Conservation (phyloP, 1,140 invertebrate species). For the Daktulosphaira vitifoliae region DNA sequence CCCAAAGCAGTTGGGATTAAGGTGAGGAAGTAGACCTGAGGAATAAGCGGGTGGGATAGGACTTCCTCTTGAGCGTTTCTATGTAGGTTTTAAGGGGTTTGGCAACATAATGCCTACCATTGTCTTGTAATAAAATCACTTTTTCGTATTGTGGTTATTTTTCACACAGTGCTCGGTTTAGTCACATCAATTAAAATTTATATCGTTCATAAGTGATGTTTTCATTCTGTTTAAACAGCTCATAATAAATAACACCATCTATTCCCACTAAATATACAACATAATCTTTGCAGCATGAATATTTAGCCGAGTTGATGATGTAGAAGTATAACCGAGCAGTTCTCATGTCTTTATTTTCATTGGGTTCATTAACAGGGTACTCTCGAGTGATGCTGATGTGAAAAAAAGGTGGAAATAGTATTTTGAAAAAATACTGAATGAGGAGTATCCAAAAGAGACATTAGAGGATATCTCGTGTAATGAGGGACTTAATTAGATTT, state of each 20-base stretch:
- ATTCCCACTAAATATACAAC: not conserved
- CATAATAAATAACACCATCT: not conserved
- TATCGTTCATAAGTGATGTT: not conserved
- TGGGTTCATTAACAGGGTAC: too few relatives aligned
- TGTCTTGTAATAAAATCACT: not conserved
- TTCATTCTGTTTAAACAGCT: not conserved
- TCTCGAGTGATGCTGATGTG: too few relatives aligned
- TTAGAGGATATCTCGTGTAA: too few relatives aligned
- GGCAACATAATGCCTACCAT: not conserved
- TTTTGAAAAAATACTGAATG: too few relatives aligned
- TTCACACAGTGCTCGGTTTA: constrained; percentile 34
- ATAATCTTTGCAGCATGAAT: not conserved
- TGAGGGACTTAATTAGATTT: too few relatives aligned
- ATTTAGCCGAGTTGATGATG: too few relatives aligned
- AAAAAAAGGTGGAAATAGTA: too few relatives aligned
- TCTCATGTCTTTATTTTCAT: not conserved
- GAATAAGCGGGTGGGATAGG: not conserved
- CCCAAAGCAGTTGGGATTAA: too few relatives aligned
- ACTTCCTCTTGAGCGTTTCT: not conserved
- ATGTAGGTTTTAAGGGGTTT: not conserved
- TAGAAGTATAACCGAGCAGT: not conserved
- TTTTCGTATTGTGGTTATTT: constrained; percentile 31
- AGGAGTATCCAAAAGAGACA: too few relatives aligned
- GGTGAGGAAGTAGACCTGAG: not conserved
- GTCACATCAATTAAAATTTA: not conserved